These are phyloP conservation scores for Phoxinus dragarum DNA, from an alignment of 2,797 vertebrate genomes.

Conservation along the genomic window DNA sequence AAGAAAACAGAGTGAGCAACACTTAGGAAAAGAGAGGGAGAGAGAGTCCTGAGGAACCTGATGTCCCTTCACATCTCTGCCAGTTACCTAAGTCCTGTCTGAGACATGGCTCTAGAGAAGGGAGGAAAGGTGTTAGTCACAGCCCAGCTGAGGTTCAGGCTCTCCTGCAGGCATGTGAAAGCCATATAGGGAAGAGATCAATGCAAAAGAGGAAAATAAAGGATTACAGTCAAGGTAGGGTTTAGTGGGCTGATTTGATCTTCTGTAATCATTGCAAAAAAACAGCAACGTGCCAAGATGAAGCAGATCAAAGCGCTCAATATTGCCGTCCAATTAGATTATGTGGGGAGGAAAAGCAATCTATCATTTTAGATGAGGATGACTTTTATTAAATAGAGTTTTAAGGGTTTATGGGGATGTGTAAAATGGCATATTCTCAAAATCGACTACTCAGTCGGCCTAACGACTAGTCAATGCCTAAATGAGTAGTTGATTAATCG, in stretches of 20 bases:
- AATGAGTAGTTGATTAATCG: neutral
- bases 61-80: constrained; percentile 18
- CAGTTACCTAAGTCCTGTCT: constrained; percentile 1
- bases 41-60: neutral
- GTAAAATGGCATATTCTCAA: neutral
- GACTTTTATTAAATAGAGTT: neutral
- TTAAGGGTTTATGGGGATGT: neutral
- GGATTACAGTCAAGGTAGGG: constrained; percentile 21
- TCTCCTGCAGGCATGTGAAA: constrained; percentile 38
- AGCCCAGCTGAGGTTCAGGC: constrained; percentile 26
- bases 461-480: neutral
- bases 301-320: constrained; percentile 16
- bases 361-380: neutral
- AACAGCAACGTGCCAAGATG: neutral
- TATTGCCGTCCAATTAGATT: constrained; percentile 9
- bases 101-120: constrained; percentile 16
- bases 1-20: constrained; percentile 52
- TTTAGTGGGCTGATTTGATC: constrained; percentile 6
- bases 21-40: constrained; percentile 14
- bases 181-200: constrained; percentile 30
- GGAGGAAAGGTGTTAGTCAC: constrained; percentile 37
- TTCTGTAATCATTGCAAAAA: constrained; percentile 14
- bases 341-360: constrained; percentile 10
- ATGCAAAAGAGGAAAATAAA: constrained; percentile 31
- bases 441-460: neutral